A percentile compares a stretch with the other conserved stretches of the same genome.
These are phyloP conservation scores for Petrocephalus microphthalmus DNA, from an alignment of 2,113 vertebrate genomes.

Conservation along the genomic window DNA sequence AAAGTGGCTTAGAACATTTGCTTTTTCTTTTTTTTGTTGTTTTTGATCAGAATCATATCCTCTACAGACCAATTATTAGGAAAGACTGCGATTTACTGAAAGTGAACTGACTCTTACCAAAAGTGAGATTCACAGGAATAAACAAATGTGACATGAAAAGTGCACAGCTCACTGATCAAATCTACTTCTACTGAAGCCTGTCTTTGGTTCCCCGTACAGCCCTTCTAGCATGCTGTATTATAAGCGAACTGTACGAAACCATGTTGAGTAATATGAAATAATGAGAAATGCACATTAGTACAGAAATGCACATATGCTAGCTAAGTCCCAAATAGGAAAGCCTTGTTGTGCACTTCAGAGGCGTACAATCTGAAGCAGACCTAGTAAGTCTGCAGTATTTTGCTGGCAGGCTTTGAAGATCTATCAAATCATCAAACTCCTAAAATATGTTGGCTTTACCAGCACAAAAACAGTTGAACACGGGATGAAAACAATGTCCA, in stretches of 20 bases:
- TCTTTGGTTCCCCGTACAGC: background rate
- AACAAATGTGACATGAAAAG: background rate
- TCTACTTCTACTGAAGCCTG: background rate
- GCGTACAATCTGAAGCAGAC: background rate
- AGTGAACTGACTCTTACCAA: background rate
- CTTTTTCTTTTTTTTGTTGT: background rate
- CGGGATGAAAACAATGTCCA: background rate
- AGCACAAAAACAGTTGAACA: background rate
- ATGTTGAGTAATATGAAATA: background rate
- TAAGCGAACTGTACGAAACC: background rate
- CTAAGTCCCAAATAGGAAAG: background rate
- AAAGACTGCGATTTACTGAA: background rate
- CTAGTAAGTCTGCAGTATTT: background rate
- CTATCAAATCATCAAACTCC: background rate
- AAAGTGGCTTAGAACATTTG: background rate
- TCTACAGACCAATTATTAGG: background rate
- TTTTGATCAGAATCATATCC: background rate
- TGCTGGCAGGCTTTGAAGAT: slow-evolving; percentile 5
- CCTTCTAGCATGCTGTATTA: background rate
- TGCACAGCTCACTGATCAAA: background rate
- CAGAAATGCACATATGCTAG: background rate
- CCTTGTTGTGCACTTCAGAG: background rate
- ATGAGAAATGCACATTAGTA: background rate
- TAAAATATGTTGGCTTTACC: background rate
- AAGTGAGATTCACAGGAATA: background rate